Base-by-base conservation (phyloP, 1,140 invertebrate genomes). In the Brachionus angularis region DNA sequence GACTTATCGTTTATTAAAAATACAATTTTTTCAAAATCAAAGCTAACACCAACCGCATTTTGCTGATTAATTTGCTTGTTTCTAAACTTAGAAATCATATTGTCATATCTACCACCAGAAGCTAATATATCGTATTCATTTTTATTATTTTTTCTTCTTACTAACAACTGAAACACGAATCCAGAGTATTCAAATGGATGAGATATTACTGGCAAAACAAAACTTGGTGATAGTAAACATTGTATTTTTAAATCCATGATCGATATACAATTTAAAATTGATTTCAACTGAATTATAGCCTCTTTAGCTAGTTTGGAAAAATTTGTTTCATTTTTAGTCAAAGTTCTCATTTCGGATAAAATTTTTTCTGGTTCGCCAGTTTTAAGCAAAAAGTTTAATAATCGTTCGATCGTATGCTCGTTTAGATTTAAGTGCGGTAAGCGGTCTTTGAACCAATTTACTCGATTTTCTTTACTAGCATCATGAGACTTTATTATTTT, bases 91-190 rank as follows among this genome's bases (percentile, higher is more conserved):
- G 62, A 46, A 25, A 67, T 67, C 62, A 67, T 21, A 5, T 23
- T 47, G 12, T 67, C 62, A 16, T 67, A 67, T 7, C 62, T 18
- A 29, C 62, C 62, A 36, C 62, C 62, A 5, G 62, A 67, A 8
- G 62, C 62, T 16, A 67, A 47, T 34, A 67, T 67, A 31, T 67
- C 62, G n/a, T 16, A 67, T 16, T 67, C 62, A 47, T 67, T 50
- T 31, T 50, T 46, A 7, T 27, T 52, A 27, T 67, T 67, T 23
- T 67, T 67, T 5, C 46, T 27, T 34, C 31, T 29, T 10, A 67
- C 46, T 46, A 46, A 29, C 16, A 67, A 25, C 25, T 67, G 39
- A 50, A 67, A 67, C 18, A 67, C 46, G 27, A 67, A 50, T 18
- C 62, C 62, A 3, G 62, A 67, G 27, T 67, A 67, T 27, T 67